phyloP scores from a whole-genome alignment of 2,888 invertebrate species.

The Heteromurus nitidus region DNA sequence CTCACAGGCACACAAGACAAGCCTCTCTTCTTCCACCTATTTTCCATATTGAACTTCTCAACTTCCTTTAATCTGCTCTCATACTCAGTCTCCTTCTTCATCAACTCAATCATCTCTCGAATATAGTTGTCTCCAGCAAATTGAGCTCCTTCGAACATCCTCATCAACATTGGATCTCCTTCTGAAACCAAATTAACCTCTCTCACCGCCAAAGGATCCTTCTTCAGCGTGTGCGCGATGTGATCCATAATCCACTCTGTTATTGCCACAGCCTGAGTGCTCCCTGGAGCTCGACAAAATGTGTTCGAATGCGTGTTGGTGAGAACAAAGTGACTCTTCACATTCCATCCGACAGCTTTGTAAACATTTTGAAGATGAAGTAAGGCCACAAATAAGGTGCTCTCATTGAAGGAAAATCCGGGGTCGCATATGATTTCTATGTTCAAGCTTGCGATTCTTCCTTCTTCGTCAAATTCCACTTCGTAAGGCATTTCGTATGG shows the following conservation, averaged over 20 bases:
- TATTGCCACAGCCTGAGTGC: conserved; percentile 75
- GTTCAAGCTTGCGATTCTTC: conserved; percentile 75
- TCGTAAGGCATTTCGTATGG: conserved; percentile 82
- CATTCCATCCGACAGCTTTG: conserved; percentile 75
- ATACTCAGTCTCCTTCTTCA: conserved; percentile 74
- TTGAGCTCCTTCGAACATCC: conserved; percentile 70
- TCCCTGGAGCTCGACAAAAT: conserved; percentile 75
- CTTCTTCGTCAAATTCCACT: conserved; percentile 74
- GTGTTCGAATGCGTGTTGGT: conserved; percentile 68
- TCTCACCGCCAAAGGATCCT: conserved; percentile 78
- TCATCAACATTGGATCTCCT: conserved; percentile 74
- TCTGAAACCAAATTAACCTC: conserved; percentile 77
- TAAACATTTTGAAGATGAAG: conserved; percentile 73
- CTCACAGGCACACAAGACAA: conserved; percentile 79
- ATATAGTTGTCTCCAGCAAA: conserved; percentile 61
- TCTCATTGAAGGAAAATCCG: conserved; percentile 74
- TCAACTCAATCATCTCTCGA: conserved; percentile 73
- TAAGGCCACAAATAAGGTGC: conserved; percentile 56
- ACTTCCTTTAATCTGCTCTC: conserved; percentile 73
- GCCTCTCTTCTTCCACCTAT: conserved; percentile 87
- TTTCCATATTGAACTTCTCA: conserved; percentile 74
- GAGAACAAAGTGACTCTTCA: conserved; percentile 72
- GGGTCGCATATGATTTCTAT: conserved; percentile 74
- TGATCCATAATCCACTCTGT: conserved; percentile 77
- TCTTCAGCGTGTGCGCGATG: conserved; percentile 75